Evolutionary conservation across 2,797 vertebrate genomes (phyloP), one percentile per base, ranked within the genome.

Genomic region (Semaprochilodus insignis): DNA sequence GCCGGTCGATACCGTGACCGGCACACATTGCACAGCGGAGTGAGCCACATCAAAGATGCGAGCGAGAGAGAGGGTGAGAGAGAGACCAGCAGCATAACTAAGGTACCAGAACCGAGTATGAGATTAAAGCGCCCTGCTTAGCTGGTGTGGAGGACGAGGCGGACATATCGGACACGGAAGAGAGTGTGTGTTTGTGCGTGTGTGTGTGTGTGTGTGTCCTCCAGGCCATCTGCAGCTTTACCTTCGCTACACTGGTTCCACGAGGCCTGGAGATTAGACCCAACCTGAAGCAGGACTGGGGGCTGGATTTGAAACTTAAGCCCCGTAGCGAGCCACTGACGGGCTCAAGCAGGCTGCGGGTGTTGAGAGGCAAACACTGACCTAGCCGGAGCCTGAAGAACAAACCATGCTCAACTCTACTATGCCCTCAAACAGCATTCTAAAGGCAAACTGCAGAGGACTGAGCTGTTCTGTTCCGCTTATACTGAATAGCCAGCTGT

Each of bases 171-270:
- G 82, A 86, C 23, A 44, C 13, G 78, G 57, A 79, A 78, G 80
- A 63, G 55, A 14, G 74, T 10, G 19, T 27, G 57, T 40, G n/a
- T n/a, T n/a, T n/a, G n/a, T n/a, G n/a, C n/a, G 36, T 6, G 36
- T 44, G 74, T 25, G 16, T 25, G 16, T 7, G 31, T 44, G 48
- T 70, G 21, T 65, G 13, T 57, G 78, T 70, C 70, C 74, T 83
- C 34, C n/a, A 51, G 78, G 72, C 79, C 82, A 80, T 77, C 76
- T 74, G 81, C 52, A 81, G 81, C 67, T 84, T 67, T 70, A 77
- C 80, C 79, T 85, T 67, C 11, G 17, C 71, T 67, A 75, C 27
- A n/a, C 62, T 80, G 81, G 59, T 48, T 77, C 57, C 3, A 76
- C 73, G 63, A 31, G 27, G 27, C 77, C 65, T 51, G 17, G 25